Conservation (phyloP, 1,140 invertebrate species). For the Melipona quadrifasciata region DNA sequence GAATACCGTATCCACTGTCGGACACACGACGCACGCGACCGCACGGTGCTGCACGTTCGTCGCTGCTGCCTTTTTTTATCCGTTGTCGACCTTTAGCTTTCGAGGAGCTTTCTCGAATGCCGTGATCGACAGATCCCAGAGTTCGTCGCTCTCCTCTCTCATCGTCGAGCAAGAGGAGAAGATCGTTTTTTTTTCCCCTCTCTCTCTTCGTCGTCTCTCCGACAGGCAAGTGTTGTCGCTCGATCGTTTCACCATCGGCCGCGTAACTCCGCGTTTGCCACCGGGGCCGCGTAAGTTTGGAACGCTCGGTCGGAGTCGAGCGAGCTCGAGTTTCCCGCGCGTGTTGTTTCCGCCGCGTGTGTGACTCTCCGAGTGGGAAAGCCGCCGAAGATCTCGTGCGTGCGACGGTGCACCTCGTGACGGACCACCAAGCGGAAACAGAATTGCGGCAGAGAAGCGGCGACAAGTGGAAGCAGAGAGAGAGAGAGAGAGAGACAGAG, state of each 20-base stretch:
- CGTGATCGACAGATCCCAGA: too few species aligned
- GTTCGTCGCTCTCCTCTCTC: background rate
- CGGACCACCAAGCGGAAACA: background rate
- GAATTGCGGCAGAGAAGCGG: too few species aligned
- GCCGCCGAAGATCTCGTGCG: slow-evolving; percentile 10
- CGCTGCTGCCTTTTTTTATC: background rate
- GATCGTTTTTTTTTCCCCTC: background rate
- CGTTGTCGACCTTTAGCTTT: background rate
- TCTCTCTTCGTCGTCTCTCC: background rate
- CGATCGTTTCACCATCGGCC: background rate
- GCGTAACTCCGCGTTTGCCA: background rate
- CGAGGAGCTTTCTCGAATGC: background rate
- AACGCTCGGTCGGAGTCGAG: too few species aligned
- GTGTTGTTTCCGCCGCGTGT: background rate
- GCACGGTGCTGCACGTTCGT: background rate
- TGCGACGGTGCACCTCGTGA: slow-evolving; percentile 14
- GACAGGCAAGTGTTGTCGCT: background rate
- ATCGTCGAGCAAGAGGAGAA: background rate
- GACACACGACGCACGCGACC: background rate
- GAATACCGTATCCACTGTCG: slow-evolving; percentile 5
- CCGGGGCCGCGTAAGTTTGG: background rate
- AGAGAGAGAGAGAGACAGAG: too few species aligned
- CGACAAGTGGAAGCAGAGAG: background rate
- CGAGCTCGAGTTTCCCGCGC: slow-evolving; percentile 7
- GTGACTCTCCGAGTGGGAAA: background rate